Conservation (phyloP, 2,888 invertebrate genomes). For the Camponotus fellah region DNA sequence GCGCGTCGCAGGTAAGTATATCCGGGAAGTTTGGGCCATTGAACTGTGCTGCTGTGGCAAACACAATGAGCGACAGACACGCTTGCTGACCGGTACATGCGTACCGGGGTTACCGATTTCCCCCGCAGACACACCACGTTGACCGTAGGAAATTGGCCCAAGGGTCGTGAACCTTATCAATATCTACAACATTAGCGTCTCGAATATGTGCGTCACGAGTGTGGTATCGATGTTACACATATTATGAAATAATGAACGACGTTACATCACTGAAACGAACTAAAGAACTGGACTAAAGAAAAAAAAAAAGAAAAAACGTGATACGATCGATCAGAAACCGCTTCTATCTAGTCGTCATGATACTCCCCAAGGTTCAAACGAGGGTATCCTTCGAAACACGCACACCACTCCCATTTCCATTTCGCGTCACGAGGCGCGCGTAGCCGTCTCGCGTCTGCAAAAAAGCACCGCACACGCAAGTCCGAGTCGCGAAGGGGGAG, state of each 20-base stretch:
- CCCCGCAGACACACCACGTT: constrained; percentile 62
- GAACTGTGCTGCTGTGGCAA: constrained; percentile 79
- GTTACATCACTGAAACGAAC: neutral
- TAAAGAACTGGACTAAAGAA: neutral
- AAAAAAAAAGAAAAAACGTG: neutral
- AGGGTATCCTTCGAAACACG: constrained; percentile 36
- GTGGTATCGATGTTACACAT: neutral
- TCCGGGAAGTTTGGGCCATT: constrained; percentile 86
- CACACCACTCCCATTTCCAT: constrained; percentile 68
- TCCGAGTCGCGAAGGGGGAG: constrained; percentile 59
- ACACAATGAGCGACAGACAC: constrained; percentile 69
- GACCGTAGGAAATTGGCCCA: constrained; percentile 65
- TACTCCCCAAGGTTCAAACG: constrained; percentile 23
- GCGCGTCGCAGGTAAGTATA: constrained; percentile 79
- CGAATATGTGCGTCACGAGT: neutral
- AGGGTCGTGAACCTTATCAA: constrained; percentile 43
- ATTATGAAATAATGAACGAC: neutral
- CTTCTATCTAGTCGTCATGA: constrained; percentile 28
- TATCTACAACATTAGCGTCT: constrained; percentile 25
- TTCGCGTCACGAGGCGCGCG: constrained; percentile 55
- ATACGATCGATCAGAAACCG: constrained; percentile 8
- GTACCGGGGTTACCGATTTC: constrained; percentile 65
- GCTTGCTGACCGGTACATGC: constrained; percentile 47
- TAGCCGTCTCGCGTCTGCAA: constrained; percentile 73
- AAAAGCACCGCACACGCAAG: constrained; percentile 78